phyloP scores from a whole-genome alignment of 1,140 invertebrate genomes.

The Galleria mellonella region DNA sequence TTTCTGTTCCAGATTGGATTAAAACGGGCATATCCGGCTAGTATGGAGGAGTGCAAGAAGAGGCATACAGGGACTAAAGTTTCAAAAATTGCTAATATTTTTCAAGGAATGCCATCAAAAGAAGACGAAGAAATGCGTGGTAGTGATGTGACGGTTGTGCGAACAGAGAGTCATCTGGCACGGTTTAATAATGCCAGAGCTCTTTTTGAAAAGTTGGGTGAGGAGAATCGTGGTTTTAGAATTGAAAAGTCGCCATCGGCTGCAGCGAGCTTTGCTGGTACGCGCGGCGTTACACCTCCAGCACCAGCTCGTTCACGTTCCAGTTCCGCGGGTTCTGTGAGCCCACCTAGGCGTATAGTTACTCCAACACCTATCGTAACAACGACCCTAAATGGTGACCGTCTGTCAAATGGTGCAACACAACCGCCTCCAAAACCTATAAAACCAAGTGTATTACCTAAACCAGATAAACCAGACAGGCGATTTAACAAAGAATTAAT shows the following conservation, averaged over 20 bases:
- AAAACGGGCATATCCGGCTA: slow-evolving; percentile 63
- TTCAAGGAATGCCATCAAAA: slow-evolving; percentile 79
- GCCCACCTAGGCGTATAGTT: slow-evolving; percentile 65
- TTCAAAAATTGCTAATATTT: slow-evolving; percentile 92
- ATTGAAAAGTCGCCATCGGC: slow-evolving; percentile 71
- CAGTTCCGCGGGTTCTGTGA: slow-evolving; percentile 77
- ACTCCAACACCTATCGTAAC: slow-evolving; percentile 61
- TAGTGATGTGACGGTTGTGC: slow-evolving; percentile 82
- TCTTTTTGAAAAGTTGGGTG: slow-evolving; percentile 93
- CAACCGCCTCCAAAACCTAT: slow-evolving; percentile 58
- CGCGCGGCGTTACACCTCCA: slow-evolving; percentile 41
- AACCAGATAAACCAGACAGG: slow-evolving; percentile 87
- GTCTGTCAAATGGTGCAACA: slow-evolving; percentile 61
- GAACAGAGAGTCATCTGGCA: slow-evolving; percentile 91
- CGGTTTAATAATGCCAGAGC: slow-evolving; percentile 94
- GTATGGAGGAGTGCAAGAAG: slow-evolving; percentile 83
- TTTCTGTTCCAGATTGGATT: slow-evolving; percentile 62
- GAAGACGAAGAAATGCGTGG: slow-evolving; percentile 69
- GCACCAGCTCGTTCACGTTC: slow-evolving; percentile 72
- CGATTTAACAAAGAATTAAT: slow-evolving; percentile 90
- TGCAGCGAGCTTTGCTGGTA: slow-evolving; percentile 63
- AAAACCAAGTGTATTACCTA: slow-evolving; percentile 74
- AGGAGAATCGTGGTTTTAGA: slow-evolving; percentile 78
- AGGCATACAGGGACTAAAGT: slow-evolving; percentile 85
- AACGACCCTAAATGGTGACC: slow-evolving; percentile 62